Conservation (phyloP, 2,888 invertebrate species). For the Malthinus seriepunctatus region DNA sequence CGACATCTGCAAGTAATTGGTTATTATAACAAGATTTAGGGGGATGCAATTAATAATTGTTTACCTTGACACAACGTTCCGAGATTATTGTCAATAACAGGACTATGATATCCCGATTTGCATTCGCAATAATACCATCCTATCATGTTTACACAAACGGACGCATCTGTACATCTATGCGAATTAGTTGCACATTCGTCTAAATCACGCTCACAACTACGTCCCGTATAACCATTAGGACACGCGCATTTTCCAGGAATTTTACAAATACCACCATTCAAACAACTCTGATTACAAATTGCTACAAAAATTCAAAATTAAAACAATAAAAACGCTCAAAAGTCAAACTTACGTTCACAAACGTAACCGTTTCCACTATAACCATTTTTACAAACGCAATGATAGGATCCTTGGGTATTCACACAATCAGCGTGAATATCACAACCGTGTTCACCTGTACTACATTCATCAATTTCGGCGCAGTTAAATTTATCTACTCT, state of each 20-base stretch:
- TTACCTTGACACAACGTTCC: constrained; percentile 70
- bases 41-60: constrained; percentile 23
- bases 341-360: constrained; percentile 72
- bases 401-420: constrained; percentile 82
- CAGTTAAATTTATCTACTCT: constrained; percentile 79
- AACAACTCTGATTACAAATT: constrained; percentile 76
- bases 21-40: background rate
- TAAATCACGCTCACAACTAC: constrained; percentile 82
- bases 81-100: constrained; percentile 60
- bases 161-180: constrained; percentile 74
- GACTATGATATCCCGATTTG: constrained; percentile 73
- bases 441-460: constrained; percentile 71
- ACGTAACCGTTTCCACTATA: constrained; percentile 78
- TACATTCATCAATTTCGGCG: constrained; percentile 80
- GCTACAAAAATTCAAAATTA: constrained; percentile 58
- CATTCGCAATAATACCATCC: constrained; percentile 91
- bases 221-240: constrained; percentile 78
- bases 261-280: constrained; percentile 82
- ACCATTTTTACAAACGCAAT: constrained; percentile 72
- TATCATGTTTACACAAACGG: constrained; percentile 84
- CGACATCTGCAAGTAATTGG: constrained; percentile 64
- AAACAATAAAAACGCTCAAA: background rate
- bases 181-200: constrained; percentile 79
- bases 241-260: constrained; percentile 79
- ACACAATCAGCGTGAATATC: constrained; percentile 76